phyloP scores from a whole-genome alignment of 2,888 invertebrate species.

The Onchidella celtica region DNA sequence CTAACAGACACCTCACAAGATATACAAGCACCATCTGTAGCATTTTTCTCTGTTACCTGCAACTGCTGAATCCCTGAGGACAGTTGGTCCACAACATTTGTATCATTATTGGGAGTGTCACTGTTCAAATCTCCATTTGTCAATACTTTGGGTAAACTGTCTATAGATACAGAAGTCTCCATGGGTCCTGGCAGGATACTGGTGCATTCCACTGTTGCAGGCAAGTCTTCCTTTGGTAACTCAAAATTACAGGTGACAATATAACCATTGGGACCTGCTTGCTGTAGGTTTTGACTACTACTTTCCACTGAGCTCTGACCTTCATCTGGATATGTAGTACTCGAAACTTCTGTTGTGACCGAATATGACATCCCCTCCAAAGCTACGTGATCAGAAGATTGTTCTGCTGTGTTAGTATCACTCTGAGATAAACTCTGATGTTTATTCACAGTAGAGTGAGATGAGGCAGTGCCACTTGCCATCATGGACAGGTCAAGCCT shows the following conservation, averaged over 20 bases:
- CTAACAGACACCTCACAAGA: slow-evolving; percentile 13
- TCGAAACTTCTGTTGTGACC: slow-evolving; percentile 8
- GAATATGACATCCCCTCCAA: neutral
- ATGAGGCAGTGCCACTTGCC: neutral
- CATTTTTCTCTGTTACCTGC: neutral
- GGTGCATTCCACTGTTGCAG: neutral
- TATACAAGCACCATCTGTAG: neutral
- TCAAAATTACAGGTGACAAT: neutral
- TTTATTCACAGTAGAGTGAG: neutral
- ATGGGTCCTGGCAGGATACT: too few species aligned
- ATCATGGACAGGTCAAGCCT: slow-evolving; percentile 33
- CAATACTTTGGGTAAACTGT: neutral
- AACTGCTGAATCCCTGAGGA: neutral
- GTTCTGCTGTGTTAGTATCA: neutral
- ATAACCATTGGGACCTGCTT: neutral
- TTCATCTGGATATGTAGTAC: neutral
- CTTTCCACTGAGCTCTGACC: neutral
- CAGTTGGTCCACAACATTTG: neutral
- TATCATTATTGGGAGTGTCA: neutral
- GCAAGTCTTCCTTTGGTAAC: neutral
- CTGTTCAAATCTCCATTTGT: neutral
- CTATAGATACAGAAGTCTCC: neutral
- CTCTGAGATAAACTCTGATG: neutral
- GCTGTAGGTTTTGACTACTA: neutral
- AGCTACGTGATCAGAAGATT: neutral